Conservation (phyloP, 1,140 invertebrate genomes). For the Drosophila kohkoa region DNA sequence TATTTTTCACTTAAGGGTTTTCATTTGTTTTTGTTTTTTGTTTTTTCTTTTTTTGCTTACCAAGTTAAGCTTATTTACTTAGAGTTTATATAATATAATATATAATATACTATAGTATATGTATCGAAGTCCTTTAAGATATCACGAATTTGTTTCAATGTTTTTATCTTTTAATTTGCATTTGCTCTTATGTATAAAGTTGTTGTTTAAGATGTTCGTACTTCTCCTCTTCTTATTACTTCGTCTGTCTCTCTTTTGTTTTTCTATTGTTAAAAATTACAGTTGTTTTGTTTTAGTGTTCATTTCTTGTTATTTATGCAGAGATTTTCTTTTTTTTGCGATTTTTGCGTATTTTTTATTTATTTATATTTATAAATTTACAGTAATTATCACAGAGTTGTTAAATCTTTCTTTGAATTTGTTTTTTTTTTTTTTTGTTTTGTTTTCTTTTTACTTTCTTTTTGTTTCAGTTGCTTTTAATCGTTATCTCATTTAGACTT, state of each 20-base stretch:
- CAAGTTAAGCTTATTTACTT: slow-evolving; percentile 76
- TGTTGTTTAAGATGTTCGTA: slow-evolving; percentile 68
- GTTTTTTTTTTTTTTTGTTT: slow-evolving; percentile 72
- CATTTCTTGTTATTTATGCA: slow-evolving; percentile 52
- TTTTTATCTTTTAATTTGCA: slow-evolving; percentile 84
- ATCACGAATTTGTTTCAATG: slow-evolving; percentile 85
- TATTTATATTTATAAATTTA: slow-evolving; percentile 85
- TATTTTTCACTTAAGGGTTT: slow-evolving; percentile 54
- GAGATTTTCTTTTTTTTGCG: slow-evolving; percentile 71
- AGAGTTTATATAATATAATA: slow-evolving; percentile 81
- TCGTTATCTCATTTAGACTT: slow-evolving; percentile 74
- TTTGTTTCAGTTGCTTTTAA: slow-evolving; percentile 75
- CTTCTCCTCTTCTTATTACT: slow-evolving; percentile 32
- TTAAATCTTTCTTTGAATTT: slow-evolving; percentile 84
- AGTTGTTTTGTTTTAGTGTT: slow-evolving; percentile 59
- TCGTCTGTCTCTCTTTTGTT: slow-evolving; percentile 34
- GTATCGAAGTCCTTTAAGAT: slow-evolving; percentile 85
- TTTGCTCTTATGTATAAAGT: slow-evolving; percentile 83
- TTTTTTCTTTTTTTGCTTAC: slow-evolving; percentile 68
- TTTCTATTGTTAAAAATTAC: slow-evolving; percentile 77
- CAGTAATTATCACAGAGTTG: slow-evolving; percentile 85
- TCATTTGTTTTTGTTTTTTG: slow-evolving; percentile 54
- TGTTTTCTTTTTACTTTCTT: slow-evolving; percentile 60
- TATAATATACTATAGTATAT: slow-evolving; percentile 85
- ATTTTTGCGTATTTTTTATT: slow-evolving; percentile 66